Evolutionary conservation across 1,140 invertebrate genomes (phyloP).

Genomic region (Muscidifurax raptorellus): DNA sequence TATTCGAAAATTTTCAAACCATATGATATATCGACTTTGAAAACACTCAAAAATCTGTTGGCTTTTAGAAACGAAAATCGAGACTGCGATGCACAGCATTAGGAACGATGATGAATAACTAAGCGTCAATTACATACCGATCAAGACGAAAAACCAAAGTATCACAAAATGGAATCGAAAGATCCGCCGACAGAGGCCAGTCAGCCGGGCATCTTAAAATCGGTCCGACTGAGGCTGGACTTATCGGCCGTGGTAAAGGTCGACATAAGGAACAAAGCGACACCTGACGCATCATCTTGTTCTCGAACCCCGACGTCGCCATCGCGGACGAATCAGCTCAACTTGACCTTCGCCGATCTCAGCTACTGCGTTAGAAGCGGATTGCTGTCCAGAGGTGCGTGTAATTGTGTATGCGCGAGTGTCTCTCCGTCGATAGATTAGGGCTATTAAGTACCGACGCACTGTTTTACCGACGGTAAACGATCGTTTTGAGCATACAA

Average conservation of each 20-base stretch:
- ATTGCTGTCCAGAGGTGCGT: constrained; percentile 61
- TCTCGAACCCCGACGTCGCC: neutral
- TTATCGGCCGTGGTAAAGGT: neutral
- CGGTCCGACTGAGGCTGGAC: neutral
- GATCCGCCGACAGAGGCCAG: neutral
- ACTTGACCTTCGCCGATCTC: constrained; percentile 64
- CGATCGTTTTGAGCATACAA: too few species aligned
- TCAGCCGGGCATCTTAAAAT: neutral
- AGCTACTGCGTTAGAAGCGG: constrained; percentile 60
- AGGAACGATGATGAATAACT: neutral
- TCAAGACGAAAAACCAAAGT: neutral
- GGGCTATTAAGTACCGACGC: neutral
- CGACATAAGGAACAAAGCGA: neutral
- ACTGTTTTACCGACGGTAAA: neutral
- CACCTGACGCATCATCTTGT: neutral
- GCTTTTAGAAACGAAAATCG: too few species aligned
- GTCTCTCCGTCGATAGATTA: too few species aligned
- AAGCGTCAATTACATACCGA: neutral
- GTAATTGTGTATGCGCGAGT: neutral
- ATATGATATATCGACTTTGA: too few species aligned
- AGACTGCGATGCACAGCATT: too few species aligned
- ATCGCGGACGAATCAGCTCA: constrained; percentile 17
- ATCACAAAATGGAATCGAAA: neutral
- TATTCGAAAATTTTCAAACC: too few species aligned
- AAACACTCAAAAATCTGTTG: too few species aligned